phyloP scores from a whole-genome alignment of 2,113 vertebrate species.

The Cyanoramphus novaezelandiae region DNA sequence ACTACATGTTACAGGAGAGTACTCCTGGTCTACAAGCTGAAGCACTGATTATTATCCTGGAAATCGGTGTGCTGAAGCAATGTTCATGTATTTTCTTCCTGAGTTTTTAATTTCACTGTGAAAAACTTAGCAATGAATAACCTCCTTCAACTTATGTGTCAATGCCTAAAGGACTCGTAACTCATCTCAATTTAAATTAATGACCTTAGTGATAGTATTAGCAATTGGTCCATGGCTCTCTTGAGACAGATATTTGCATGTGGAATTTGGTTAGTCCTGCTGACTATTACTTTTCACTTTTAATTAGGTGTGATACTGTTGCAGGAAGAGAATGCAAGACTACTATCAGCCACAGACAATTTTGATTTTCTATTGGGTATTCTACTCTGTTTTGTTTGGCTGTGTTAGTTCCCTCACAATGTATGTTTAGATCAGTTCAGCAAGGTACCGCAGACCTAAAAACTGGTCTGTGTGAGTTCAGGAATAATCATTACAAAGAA shows the following conservation, averaged over 20 bases:
- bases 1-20: neutral
- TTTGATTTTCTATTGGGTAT: neutral
- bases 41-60: neutral
- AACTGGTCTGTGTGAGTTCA: neutral
- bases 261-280: constrained; percentile 68
- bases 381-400: neutral
- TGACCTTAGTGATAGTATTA: constrained; percentile 55
- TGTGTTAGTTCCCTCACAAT: neutral
- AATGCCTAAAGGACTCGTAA: constrained; percentile 59
- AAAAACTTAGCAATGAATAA: constrained; percentile 29
- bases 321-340: constrained; percentile 4
- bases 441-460: neutral
- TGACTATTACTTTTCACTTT: constrained; percentile 65
- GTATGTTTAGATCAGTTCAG: neutral
- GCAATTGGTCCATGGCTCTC: constrained; percentile 64
- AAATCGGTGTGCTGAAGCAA: neutral
- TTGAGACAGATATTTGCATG: constrained; percentile 56
- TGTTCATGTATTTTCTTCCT: neutral
- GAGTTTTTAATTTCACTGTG: neutral
- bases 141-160: constrained; percentile 44
- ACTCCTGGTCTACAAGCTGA: neutral
- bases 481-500: neutral
- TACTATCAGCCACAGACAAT: neutral
- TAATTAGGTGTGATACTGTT: constrained; percentile 53
- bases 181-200: constrained; percentile 72